A percentile compares a stretch with the other conserved stretches of the same genome.
These are phyloP conservation scores for Lophius americanus DNA, from an alignment of 2,797 vertebrate genomes.

Conservation along the genomic window DNA sequence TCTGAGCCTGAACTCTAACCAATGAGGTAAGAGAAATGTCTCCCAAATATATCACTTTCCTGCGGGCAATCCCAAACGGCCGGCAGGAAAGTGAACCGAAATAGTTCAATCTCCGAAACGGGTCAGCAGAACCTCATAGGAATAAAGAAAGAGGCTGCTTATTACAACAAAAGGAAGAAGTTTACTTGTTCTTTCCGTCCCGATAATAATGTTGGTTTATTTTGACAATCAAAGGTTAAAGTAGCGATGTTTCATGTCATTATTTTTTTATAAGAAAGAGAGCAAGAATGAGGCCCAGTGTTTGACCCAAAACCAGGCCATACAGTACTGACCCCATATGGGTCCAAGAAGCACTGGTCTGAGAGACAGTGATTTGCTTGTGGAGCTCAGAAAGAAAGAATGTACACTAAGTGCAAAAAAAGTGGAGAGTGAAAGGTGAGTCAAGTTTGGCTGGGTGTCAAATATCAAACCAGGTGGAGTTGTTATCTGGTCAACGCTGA, in stretches of 20 bases:
- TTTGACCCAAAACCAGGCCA: constrained; percentile 26
- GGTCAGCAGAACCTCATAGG: not conserved
- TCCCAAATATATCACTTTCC: not conserved
- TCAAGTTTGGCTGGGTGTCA: constrained; percentile 23
- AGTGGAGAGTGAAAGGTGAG: constrained; percentile 3
- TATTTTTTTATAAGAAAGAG: constrained; percentile 7
- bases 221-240: not conserved
- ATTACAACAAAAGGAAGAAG: not conserved
- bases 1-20: constrained; percentile 1
- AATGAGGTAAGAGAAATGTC: not conserved
- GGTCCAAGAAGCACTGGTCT: constrained; percentile 31
- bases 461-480: constrained; percentile 30
- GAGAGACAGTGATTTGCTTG: constrained; percentile 29
- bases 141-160: too few relatives aligned
- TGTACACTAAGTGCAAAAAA: constrained; percentile 5
- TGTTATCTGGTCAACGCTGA: constrained; percentile 20
- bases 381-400: constrained; percentile 4
- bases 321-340: constrained; percentile 44
- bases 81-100: too few relatives aligned
- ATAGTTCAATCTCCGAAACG: too few relatives aligned
- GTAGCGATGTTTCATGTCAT: not conserved
- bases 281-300: constrained; percentile 43
- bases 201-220: not conserved
- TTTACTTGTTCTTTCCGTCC: not conserved
- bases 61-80: too few relatives aligned